phyloP scores from a whole-genome alignment of 2,797 vertebrate species.

The Leuciscus waleckii region DNA sequence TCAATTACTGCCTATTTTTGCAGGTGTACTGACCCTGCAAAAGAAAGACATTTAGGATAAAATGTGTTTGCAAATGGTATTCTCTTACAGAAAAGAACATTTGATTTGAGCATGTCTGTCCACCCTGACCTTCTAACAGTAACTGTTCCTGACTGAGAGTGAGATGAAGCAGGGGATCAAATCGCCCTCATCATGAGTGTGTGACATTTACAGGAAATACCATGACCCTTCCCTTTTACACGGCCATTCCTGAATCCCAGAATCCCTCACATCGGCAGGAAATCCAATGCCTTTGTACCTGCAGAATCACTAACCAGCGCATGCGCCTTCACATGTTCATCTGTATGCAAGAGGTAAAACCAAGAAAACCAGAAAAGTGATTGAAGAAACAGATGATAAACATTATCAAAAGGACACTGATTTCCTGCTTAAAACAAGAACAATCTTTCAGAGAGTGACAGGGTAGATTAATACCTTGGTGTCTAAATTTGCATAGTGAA shows the following conservation, averaged over 20 bases:
- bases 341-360: not conserved
- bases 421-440: not conserved
- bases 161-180: constrained; percentile 71
- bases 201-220: constrained; percentile 85
- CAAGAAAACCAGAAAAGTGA: not conserved
- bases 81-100: constrained; percentile 58
- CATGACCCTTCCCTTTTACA: constrained; percentile 78
- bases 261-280: not conserved
- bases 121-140: constrained; percentile 77
- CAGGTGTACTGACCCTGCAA: not conserved
- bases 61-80: not conserved
- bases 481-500: not conserved
- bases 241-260: constrained; percentile 41
- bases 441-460: not conserved
- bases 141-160: constrained; percentile 59
- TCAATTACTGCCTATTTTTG: not conserved
- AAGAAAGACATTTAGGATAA: not conserved
- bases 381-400: not conserved
- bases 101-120: constrained; percentile 46
- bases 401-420: not conserved
- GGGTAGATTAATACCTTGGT: not conserved
- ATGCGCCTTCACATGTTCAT: not conserved
- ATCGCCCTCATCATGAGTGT: constrained; percentile 73
- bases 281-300: constrained; percentile 16
- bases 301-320: not conserved